phyloP scores from a whole-genome alignment of 2,113 vertebrate species.

The Beaufortia kweichowensis region DNA sequence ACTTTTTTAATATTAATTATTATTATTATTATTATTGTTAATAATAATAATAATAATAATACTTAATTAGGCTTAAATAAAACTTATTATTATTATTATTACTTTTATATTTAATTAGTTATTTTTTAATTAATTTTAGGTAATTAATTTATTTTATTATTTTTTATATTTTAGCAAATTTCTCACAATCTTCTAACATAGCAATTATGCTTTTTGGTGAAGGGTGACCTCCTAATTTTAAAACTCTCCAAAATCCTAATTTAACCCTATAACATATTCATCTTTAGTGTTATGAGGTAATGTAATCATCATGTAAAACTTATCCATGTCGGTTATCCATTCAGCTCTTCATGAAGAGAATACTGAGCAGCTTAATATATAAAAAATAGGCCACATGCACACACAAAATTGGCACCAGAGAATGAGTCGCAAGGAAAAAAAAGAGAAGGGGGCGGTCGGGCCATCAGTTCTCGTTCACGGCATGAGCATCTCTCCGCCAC shows the following conservation, averaged over 20 bases:
- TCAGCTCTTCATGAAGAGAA: conserved; percentile 2
- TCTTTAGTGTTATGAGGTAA: background rate
- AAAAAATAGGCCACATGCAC: conserved; percentile 25
- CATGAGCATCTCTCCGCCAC: background rate
- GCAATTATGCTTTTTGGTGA: too few relatives aligned
- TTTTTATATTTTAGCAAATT: too few relatives aligned
- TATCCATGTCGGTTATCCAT: conserved; percentile 9
- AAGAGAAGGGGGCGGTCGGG: background rate
- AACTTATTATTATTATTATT: too few relatives aligned
- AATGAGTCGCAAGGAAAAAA: conserved; percentile 16
- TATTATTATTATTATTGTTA: too few relatives aligned
- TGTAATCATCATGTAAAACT: background rate
- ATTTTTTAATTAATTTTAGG: too few relatives aligned
- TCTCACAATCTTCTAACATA: too few relatives aligned
- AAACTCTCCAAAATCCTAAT: background rate
- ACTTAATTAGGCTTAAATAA: too few relatives aligned
- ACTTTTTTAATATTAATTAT: too few relatives aligned
- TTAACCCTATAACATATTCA: background rate
- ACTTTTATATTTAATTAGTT: too few relatives aligned
- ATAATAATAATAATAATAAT: too few relatives aligned
- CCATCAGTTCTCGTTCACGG: conserved; percentile 19
- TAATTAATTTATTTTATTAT: too few relatives aligned
- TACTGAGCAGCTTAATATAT: conserved; percentile 18
- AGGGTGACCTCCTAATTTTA: too few relatives aligned
- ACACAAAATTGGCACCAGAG: background rate